phyloP scores from a whole-genome alignment of 2,888 invertebrate genomes.

The Polia nebulosa region DNA sequence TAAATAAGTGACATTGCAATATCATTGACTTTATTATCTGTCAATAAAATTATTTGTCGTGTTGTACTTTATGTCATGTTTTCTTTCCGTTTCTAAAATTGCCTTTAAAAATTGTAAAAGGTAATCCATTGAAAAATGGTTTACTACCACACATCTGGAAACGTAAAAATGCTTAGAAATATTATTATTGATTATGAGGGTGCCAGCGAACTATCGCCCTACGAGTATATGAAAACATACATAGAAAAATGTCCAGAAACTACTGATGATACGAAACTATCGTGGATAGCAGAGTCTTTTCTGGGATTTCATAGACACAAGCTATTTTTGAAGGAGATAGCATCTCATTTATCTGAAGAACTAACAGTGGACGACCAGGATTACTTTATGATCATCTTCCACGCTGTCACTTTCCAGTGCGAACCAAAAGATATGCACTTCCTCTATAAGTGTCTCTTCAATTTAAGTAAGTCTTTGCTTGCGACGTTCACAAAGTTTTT shows the following conservation, averaged over 20 bases:
- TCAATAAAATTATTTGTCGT: constrained; percentile 75
- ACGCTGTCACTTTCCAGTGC: constrained; percentile 82
- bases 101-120: constrained; percentile 36
- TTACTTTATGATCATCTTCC: constrained; percentile 81
- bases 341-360: constrained; percentile 75
- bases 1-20: constrained; percentile 9
- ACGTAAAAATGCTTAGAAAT: constrained; percentile 82
- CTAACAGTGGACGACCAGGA: constrained; percentile 80
- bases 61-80: constrained; percentile 73
- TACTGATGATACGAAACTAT: constrained; percentile 80
- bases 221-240: constrained; percentile 84
- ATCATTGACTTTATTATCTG: constrained; percentile 35
- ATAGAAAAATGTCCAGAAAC: constrained; percentile 82
- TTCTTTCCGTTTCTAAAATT: constrained; percentile 70
- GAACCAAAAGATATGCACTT: constrained; percentile 75
- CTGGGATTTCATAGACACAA: constrained; percentile 81
- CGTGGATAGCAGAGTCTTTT: constrained; percentile 85
- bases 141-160: constrained; percentile 84
- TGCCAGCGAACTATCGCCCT: constrained; percentile 76
- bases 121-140: constrained; percentile 78
- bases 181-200: constrained; percentile 79
- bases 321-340: constrained; percentile 77
- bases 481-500: constrained; percentile 83
- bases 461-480: constrained; percentile 82
- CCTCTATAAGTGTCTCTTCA: constrained; percentile 85